Evolutionary conservation across 1,140 invertebrate genomes (phyloP), one percentile per base, ranked within the genome.

Genomic region (Drosophila ercepeae): DNA sequence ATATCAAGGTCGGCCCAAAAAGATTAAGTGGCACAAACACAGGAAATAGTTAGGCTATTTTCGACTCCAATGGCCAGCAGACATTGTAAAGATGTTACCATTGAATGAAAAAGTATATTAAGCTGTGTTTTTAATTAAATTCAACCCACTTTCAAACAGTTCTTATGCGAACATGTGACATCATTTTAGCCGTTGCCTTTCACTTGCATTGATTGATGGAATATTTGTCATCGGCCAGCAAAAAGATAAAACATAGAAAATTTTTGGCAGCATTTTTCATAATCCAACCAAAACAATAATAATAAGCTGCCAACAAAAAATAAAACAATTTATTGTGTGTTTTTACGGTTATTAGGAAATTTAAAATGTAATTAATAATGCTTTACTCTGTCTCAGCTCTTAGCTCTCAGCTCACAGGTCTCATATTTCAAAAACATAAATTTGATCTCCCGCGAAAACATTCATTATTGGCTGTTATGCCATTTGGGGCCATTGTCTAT

Each of bases 321-420:
- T 8, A 29, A 32, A 50, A 52, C 60, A 75, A 79, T 75, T 75
- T 67, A 72, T 76, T 48, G 76, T 69, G 44, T 84, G 53, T 84
- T 82, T 82, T 82, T 82, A 86, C 77, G 81, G 58, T 81, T 77
- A 88, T 86, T 88, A 86, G 77, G 63, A 74, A 74, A 88, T 57
- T 86, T 69, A 81, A 88, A 86, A 82, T 61, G 63, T 82, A 77
- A 86, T 86, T 82, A 86, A 86, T 86, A 86, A 86, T 59, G 67
- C 76, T 88, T 86, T 70, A 44, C 48, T 25, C 11, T 19, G 36
- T 32, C 29, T 32, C 68, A 77, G 67, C 13, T 39, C 36, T 16
- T 6, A 16, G 21, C 2, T 21, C 29, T 32, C 51, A 21, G 21
- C 2, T 21, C 21, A 2, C 4, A 2, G 36, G 58, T 60, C 78